These are phyloP conservation scores for Theocolax elegans DNA, from an alignment of 1,140 invertebrate genomes.

Conservation along the genomic window DNA sequence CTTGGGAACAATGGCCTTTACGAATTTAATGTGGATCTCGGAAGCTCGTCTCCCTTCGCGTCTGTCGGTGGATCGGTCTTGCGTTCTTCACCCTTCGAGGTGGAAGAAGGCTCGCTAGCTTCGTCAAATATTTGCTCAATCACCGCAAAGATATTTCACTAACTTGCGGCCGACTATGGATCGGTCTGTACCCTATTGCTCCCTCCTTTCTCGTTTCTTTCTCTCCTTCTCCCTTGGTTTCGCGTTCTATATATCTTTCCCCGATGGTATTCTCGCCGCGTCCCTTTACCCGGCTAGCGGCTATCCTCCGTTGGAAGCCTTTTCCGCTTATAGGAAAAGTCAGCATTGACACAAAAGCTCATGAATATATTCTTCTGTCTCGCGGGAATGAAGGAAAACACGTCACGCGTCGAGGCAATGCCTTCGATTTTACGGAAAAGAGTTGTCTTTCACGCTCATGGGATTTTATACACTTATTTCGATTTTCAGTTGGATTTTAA, in stretches of 20 bases:
- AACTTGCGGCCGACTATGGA: conserved; percentile 55
- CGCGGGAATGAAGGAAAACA: conserved; percentile 27
- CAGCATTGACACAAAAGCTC: conserved; percentile 42
- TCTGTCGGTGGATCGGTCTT: background rate
- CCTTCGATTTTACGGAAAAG: background rate
- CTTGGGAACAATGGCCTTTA: conserved; percentile 1
- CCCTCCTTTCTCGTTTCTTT: background rate
- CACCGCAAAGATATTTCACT: conserved; percentile 65
- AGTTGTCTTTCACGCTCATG: background rate
- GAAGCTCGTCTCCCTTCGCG: background rate
- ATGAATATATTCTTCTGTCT: conserved; percentile 40
- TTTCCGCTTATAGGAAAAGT: conserved; percentile 44
- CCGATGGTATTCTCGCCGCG: background rate
- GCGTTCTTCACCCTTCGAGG: conserved; percentile 34
- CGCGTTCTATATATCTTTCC: conserved; percentile 1
- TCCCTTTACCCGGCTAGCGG: conserved; percentile 21
- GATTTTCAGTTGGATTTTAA: too few relatives aligned
- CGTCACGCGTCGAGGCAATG: conserved; percentile 15
- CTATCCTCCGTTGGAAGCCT: background rate
- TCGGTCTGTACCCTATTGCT: conserved; percentile 46
- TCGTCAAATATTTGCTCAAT: conserved; percentile 68
- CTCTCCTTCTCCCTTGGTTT: background rate
- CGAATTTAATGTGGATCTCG: conserved; percentile 20
- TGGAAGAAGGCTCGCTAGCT: conserved; percentile 45
- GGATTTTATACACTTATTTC: too few relatives aligned